Conservation (phyloP, 2,113 vertebrate genomes). For the Crotophaga sulcirostris region DNA sequence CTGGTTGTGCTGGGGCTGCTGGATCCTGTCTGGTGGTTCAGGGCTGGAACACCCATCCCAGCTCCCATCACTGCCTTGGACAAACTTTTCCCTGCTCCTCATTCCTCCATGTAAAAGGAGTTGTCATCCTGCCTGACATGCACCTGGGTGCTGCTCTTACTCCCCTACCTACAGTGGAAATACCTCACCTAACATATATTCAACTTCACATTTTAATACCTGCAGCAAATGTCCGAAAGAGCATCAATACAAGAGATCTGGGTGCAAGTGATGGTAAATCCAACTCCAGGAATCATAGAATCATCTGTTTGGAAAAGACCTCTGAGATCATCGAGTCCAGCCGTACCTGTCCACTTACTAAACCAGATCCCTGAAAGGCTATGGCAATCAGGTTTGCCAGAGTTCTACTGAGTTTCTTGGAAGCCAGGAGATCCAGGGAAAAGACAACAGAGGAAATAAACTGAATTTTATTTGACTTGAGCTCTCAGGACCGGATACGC, state of each 20-base stretch:
- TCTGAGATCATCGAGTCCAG: no score
- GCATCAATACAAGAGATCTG: rapidly evolving
- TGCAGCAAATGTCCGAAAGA: rapidly evolving
- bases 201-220: neutral
- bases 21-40: rapidly evolving
- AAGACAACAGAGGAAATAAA: neutral
- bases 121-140: rapidly evolving
- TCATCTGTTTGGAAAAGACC: no score
- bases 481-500: rapidly evolving
- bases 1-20: neutral
- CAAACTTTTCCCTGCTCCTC: neutral
- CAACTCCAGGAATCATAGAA: no score
- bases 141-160: rapidly evolving
- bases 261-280: rapidly evolving
- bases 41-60: neutral
- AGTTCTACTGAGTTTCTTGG: rapidly evolving
- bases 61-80: neutral
- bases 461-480: slow-evolving; percentile 29
- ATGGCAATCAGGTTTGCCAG: rapidly evolving
- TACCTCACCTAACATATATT: neutral
- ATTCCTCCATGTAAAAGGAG: rapidly evolving
- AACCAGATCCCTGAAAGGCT: no score
- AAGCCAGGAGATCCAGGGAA: neutral
- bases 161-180: rapidly evolving
- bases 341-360: no score